Base-by-base conservation (phyloP, 2,797 vertebrate genomes). In the Arctocebus calabarensis region DNA sequence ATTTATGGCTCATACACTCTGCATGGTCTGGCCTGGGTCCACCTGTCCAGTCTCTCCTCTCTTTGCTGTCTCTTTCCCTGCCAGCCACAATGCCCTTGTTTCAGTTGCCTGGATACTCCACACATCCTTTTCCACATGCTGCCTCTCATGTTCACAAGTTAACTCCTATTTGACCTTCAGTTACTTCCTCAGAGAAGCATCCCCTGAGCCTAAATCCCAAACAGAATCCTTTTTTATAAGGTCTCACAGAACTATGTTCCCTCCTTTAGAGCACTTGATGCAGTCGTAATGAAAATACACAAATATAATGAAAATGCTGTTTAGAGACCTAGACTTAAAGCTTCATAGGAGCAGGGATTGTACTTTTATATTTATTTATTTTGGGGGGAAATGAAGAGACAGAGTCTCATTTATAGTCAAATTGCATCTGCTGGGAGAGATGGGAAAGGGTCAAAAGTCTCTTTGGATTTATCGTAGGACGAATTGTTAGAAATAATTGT, bases 111-210 rank as follows among this genome's bases (percentile, higher is more conserved):
- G 57, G 71, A 32, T 70, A 91, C 78, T 19, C 62, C 73, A 91
- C 19, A 57, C 22, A 32, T 22, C 40, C 40, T 71, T 83, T 19
- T 45, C 61, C 64, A 45, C 59, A 32, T 20, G 22, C 34, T 75
- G 43, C 34, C 84, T 77, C 48, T 90, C 62, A 8, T 23, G 25
- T 17, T 85, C 71, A 90, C 37, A 48, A 66, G 45, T 61, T 92
- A 82, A 93, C 59, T 81, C 70, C 78, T 90, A 86, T 83, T 85
- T 55, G 92, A 77, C 37, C 43, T 91, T 86, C 25, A 32, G 81
- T 84, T 12, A 62, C 82, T 94, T 93, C 34, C 71, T 88, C 19
- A 37, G n/a, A 75, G 73, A 93, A 87, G 84, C 23, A 40, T 29
- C 45, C 17, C 45, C 37, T 48, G 12, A 84, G n/a, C 8, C 62